Base-by-base conservation (phyloP, 2,113 vertebrate genomes). In the Numida meleagris region DNA sequence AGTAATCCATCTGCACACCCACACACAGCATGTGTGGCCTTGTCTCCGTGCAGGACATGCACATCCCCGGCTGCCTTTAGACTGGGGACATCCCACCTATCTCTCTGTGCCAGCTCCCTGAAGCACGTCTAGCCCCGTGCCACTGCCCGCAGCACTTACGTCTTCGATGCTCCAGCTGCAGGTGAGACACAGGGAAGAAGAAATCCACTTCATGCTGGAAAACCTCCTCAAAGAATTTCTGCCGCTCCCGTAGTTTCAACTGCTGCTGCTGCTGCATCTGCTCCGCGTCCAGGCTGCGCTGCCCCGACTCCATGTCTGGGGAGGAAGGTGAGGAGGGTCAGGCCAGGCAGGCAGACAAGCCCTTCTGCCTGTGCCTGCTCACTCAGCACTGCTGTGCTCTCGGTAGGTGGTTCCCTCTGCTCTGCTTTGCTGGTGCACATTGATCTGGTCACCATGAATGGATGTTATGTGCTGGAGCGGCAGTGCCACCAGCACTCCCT, bases 151-250 rank as follows among this genome's bases (percentile, higher is more conserved):
- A 63, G 78, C 33, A 95, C 99, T 98, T 92, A 99, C 99, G 98
- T 97, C 99, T 98, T 94, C 98, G 98, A 36, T 98, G 97, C 96
- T 99, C 98, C 3, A 99, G 98, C 78, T 98, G 98, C 87, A 99
- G 98, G 94, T 99, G 98, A 36, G 98, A 95, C 14, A 99, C 88
- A 2, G 99, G 98, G 82, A 99, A 97, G 96, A 98, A 98, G 96
- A 98, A 98, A 85, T 99, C 98, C n/a, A 98, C 96, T 0, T 99
- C 99, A 2, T 99, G 98, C 96, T 99, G 99, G 97, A 99, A 98
- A 95, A 99, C 98, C 57, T 99, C 99, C 94, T 99, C 99, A 58
- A 99, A 99, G 93, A 99, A 99, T 34, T 98, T 98, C 93, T 99
- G 99, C 85, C 98, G 96, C 43, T 99, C 99, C 63, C 97, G 97